These are phyloP conservation scores for Meghimatium bilineatum DNA, from an alignment of 2,888 invertebrate genomes.

Conservation along the genomic window DNA sequence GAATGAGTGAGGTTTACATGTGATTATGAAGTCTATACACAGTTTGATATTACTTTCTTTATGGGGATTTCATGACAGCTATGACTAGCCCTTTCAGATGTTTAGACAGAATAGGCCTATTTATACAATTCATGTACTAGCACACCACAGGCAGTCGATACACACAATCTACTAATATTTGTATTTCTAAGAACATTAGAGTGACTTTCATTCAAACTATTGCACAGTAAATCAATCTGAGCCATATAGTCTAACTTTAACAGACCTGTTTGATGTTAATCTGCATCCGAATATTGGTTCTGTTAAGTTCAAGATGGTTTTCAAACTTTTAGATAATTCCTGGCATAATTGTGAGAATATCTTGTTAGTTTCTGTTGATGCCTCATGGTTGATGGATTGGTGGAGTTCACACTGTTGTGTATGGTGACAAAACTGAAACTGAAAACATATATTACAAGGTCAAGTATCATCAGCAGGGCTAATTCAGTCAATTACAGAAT, in stretches of 20 bases:
- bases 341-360: not conserved
- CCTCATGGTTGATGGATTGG: slow-evolving; percentile 69
- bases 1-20: slow-evolving; percentile 16
- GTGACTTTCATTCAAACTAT: slow-evolving; percentile 36
- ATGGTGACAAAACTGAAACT: slow-evolving; percentile 49
- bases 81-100: too few relatives aligned
- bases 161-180: slow-evolving; percentile 11
- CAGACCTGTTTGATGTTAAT: slow-evolving; percentile 17
- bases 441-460: slow-evolving; percentile 6
- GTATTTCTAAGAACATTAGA: slow-evolving; percentile 2
- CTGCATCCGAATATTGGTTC: not conserved
- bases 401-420: slow-evolving; percentile 42
- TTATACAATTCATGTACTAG: slow-evolving; percentile 34
- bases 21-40: slow-evolving; percentile 17
- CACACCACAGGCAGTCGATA: slow-evolving; percentile 36
- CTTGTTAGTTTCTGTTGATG: slow-evolving; percentile 27
- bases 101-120: not conserved
- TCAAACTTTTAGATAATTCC: slow-evolving; percentile 2
- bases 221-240: slow-evolving; percentile 1
- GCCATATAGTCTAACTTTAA: slow-evolving; percentile 1
- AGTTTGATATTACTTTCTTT: slow-evolving; percentile 22
- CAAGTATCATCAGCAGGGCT: not conserved
- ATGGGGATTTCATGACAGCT: too few relatives aligned
- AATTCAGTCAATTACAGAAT: too few relatives aligned
- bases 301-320: not conserved